phyloP scores from a whole-genome alignment of 1,140 invertebrate species.

The Macrosteles quadrilineatus region DNA sequence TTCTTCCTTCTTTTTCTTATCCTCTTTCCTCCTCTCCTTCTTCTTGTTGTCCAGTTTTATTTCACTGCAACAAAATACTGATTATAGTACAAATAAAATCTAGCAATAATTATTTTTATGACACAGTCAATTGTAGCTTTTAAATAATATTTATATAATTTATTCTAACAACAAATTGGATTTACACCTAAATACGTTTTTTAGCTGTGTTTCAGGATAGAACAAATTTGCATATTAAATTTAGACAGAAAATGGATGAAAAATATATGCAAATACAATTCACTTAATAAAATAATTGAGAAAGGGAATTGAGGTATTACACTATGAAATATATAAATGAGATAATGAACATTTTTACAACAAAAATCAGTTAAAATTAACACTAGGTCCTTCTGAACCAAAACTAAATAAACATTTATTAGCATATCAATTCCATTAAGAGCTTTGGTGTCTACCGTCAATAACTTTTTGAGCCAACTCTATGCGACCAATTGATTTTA shows the following conservation, averaged over 20 bases:
- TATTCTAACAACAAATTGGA: not conserved
- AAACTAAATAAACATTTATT: conserved; percentile 24
- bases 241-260: not conserved
- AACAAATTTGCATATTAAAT: not conserved
- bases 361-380: not conserved
- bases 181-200: not conserved
- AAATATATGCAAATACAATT: no score
- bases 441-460: not conserved
- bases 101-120: not conserved
- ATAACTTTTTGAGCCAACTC: not conserved
- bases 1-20: conserved; percentile 45
- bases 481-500: no score
- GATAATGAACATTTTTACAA: no score
- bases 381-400: not conserved
- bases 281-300: no score
- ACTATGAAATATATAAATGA: no score
- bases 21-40: conserved; percentile 45
- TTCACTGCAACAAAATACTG: conserved; percentile 41
- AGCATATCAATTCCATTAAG: conserved; percentile 28
- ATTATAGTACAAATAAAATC: not conserved
- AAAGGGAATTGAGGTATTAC: no score
- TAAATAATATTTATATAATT: not conserved
- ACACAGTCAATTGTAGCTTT: no score
- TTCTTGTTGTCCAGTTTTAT: conserved; percentile 44
- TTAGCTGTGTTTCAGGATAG: not conserved